phyloP scores from a whole-genome alignment of 2,113 vertebrate genomes.

The Psophia crepitans region DNA sequence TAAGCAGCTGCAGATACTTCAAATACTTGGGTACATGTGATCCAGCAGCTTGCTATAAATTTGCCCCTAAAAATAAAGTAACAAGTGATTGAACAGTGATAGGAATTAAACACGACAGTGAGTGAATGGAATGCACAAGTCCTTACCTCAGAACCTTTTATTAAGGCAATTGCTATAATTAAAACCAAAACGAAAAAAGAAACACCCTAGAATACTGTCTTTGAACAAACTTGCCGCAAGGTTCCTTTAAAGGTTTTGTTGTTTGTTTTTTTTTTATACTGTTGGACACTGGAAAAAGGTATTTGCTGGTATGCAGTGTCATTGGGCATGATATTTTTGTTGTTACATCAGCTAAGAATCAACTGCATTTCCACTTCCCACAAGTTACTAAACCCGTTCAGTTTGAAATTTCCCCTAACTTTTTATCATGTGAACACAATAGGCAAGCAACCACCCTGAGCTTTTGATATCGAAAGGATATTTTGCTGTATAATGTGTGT shows the following conservation, averaged over 20 bases:
- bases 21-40: slow-evolving; percentile 83
- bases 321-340: slow-evolving; percentile 24
- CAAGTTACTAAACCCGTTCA: slow-evolving; percentile 10
- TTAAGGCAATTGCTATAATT: slow-evolving; percentile 75
- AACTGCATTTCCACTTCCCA: slow-evolving; percentile 26
- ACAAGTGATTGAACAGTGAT: slow-evolving; percentile 81
- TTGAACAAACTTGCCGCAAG: slow-evolving; percentile 11
- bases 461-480: neutral
- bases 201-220: slow-evolving; percentile 40
- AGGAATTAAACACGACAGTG: slow-evolving; percentile 77
- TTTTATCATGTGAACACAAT: neutral
- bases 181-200: slow-evolving; percentile 60
- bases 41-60: slow-evolving; percentile 81
- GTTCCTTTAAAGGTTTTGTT: neutral
- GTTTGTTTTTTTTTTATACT: neutral
- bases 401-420: slow-evolving; percentile 16
- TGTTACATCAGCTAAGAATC: slow-evolving; percentile 60
- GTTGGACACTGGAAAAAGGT: neutral
- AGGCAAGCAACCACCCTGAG: neutral
- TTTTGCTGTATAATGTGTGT: neutral
- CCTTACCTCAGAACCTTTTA: slow-evolving; percentile 78
- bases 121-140: slow-evolving; percentile 78
- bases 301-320: slow-evolving; percentile 13
- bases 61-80: slow-evolving; percentile 85
- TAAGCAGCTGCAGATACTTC: slow-evolving; percentile 85